A percentile compares a stretch with the other conserved stretches of the same genome.
Conservation (phyloP, 2,797 vertebrate genomes). For the Diplodus sargus region DNA sequence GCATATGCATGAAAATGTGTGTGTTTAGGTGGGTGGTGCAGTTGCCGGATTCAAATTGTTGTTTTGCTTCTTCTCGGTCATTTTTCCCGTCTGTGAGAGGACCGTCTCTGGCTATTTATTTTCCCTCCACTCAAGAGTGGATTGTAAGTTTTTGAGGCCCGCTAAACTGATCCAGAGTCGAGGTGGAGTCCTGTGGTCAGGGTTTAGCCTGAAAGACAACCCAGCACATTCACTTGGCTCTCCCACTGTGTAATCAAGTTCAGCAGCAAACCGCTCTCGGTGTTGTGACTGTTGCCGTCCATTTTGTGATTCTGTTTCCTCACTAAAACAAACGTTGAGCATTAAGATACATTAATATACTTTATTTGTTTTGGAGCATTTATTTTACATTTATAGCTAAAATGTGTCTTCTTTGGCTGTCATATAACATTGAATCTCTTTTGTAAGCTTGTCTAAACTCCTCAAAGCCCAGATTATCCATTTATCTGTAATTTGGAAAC, state of each 20-base stretch:
- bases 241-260: slow-evolving; percentile 63
- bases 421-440: not conserved
- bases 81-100: slow-evolving; percentile 42
- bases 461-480: slow-evolving; percentile 28
- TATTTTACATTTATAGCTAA: not conserved
- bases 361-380: not conserved
- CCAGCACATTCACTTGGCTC: slow-evolving; percentile 62
- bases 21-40: slow-evolving; percentile 3
- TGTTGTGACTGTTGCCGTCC: slow-evolving; percentile 2
- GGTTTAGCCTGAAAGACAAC: slow-evolving; percentile 59
- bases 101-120: slow-evolving; percentile 58
- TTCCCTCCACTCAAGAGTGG: slow-evolving; percentile 49
- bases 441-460: slow-evolving; percentile 19
- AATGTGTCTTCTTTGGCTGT: not conserved
- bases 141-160: slow-evolving; percentile 58
- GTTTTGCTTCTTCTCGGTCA: slow-evolving; percentile 43
- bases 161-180: slow-evolving; percentile 77
- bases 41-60: slow-evolving; percentile 17
- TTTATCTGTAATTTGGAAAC: slow-evolving; percentile 49
- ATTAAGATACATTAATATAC: not conserved
- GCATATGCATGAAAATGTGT: slow-evolving; percentile 15
- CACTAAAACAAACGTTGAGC: not conserved
- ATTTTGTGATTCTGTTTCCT: slow-evolving; percentile 19
- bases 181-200: slow-evolving; percentile 81
- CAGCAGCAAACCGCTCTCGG: slow-evolving; percentile 45